Conservation (phyloP, 2,113 vertebrate species). For the Pantherophis guttatus region DNA sequence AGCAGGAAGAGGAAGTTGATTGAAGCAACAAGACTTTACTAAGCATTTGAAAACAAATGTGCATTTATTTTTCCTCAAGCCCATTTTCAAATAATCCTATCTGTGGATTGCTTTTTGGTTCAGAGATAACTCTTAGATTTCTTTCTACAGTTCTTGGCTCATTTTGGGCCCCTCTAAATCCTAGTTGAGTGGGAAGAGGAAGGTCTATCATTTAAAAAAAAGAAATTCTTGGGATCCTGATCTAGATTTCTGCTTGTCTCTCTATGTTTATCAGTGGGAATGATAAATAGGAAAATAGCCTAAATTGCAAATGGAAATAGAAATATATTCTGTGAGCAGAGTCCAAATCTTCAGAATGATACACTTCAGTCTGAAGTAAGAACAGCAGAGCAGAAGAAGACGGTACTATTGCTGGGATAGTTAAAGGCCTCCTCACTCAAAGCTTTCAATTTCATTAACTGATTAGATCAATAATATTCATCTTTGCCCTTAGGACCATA, state of each 20-base stretch:
- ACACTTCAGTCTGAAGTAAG: not conserved
- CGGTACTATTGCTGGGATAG: not conserved
- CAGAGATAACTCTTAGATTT: not conserved
- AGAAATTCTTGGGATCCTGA: not conserved
- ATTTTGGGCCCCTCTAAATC: not conserved
- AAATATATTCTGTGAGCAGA: not conserved
- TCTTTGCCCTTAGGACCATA: not conserved
- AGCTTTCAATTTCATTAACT: not conserved
- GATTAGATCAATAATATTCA: not conserved
- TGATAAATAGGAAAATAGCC: not conserved
- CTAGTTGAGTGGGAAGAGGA: not conserved
- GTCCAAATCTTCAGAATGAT: not conserved
- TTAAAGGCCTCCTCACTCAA: not conserved
- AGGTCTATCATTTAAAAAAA: not conserved
- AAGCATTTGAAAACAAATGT: not conserved
- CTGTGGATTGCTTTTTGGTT: not conserved
- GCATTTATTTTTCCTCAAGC: not conserved
- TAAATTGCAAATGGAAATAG: not conserved
- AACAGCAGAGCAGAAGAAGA: not conserved
- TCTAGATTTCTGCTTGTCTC: not conserved
- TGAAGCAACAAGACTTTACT: not conserved
- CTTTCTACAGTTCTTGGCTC: not conserved
- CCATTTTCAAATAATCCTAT: not conserved
- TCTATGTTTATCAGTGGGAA: not conserved
- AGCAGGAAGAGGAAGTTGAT: not conserved